These are phyloP conservation scores for Aurelia aurita complex sp. Pacific DNA, from an alignment of 30 jellyfish, hydroid and myxozoan genomes.

Conservation along the genomic window DNA sequence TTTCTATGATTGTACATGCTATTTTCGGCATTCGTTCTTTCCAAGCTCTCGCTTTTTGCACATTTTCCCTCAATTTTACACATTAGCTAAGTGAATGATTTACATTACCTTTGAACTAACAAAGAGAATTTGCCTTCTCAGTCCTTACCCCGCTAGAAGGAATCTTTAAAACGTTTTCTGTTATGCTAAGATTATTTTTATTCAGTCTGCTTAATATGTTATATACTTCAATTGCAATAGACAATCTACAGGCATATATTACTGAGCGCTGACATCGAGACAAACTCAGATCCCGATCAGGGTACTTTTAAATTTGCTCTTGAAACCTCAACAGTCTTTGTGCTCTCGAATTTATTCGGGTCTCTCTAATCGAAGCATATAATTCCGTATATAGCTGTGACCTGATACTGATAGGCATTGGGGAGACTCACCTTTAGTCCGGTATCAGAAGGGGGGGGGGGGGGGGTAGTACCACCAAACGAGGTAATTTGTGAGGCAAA, in stretches of 20 bases:
- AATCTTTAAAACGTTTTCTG: constrained; percentile 29
- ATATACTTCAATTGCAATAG: constrained; percentile 15
- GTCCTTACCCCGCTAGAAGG: constrained; percentile 28
- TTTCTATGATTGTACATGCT: constrained; percentile 15
- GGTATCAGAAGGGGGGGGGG: no score
- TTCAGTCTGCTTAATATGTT: constrained; percentile 34
- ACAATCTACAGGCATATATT: constrained; percentile 17
- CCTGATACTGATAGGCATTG: constrained; percentile 14
- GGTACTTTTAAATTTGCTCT: constrained; percentile 17
- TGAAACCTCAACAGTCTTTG: constrained; percentile 47
- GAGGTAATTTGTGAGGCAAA: no score
- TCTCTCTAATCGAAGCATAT: constrained; percentile 27
- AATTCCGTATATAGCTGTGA: constrained; percentile 28
- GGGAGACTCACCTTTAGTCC: no score
- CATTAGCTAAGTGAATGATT: constrained; percentile 3
- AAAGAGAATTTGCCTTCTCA: constrained; percentile 26
- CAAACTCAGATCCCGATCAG: constrained; percentile 46
- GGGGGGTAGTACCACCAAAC: no score
- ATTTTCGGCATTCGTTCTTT: constrained; percentile 3
- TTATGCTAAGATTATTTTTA: constrained; percentile 22
- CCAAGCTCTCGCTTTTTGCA: constrained; percentile 19
- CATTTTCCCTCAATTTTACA: constrained; percentile 27
- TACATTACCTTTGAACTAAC: constrained; percentile 17
- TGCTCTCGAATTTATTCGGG: constrained; percentile 41
- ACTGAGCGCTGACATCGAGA: constrained; percentile 39